Percentiles rank a stretch among this genome's conserved stretches.
These are phyloP conservation scores for Rhabdornis inornatus DNA, from an alignment of 2,113 vertebrate genomes.

Conservation along the genomic window DNA sequence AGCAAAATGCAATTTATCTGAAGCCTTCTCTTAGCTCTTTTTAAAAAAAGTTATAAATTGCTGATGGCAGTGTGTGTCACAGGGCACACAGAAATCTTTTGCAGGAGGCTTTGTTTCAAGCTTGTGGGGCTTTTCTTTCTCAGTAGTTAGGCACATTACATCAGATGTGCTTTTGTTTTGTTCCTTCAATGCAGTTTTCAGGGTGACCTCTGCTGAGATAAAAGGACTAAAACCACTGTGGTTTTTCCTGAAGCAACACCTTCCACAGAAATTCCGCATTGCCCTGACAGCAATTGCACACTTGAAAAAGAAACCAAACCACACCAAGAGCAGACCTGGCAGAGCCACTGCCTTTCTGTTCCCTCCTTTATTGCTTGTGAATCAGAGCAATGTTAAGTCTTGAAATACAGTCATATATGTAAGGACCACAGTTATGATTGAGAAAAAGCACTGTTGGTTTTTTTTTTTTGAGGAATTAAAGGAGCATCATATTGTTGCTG, in stretches of 20 bases:
- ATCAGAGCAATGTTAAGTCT: not conserved
- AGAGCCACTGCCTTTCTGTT: not conserved
- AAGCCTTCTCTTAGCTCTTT: not conserved
- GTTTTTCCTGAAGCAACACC: not conserved
- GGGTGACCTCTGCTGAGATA: constrained; percentile 40
- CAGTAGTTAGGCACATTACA: not conserved
- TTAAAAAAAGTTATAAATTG: not conserved
- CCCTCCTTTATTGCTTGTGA: not conserved
- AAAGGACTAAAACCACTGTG: constrained; percentile 3
- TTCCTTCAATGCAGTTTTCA: not conserved
- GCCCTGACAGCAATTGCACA: not conserved
- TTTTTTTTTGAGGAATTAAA: not conserved
- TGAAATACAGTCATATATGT: not conserved
- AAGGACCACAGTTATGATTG: not conserved
- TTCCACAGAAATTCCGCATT: not conserved
- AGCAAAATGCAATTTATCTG: not conserved
- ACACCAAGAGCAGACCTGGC: not conserved
- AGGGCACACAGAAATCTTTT: not conserved
- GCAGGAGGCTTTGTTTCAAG: constrained; percentile 14
- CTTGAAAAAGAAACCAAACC: not conserved
- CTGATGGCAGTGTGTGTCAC: not conserved
- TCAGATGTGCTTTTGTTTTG: constrained; percentile 5
- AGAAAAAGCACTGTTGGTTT: not conserved
- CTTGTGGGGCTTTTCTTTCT: not conserved
- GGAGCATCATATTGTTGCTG: not conserved